Evolutionary conservation across 1,140 invertebrate species (phyloP).

Genomic region (Drosophila sp.): DNA sequence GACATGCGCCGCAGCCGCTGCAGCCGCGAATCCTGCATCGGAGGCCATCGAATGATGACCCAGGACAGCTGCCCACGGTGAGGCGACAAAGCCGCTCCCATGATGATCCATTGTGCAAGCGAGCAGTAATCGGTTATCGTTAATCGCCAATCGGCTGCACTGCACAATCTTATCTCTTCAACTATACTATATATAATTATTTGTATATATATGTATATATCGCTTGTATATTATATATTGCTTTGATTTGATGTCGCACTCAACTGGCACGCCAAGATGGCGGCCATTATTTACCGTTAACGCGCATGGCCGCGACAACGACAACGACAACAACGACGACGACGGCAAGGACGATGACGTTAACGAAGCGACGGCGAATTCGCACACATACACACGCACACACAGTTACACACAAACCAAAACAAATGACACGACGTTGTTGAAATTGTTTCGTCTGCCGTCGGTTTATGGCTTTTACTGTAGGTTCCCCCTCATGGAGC

Average conservation of each 20-base stretch:
- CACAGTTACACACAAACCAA: constrained; percentile 13
- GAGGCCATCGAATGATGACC: constrained; percentile 86
- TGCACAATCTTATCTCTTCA: constrained; percentile 2
- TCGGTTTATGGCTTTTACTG: constrained; percentile 7
- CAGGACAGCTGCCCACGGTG: constrained; percentile 89
- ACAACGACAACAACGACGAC: constrained; percentile 8
- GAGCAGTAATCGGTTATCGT: constrained; percentile 26
- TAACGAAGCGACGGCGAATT: constrained; percentile 38
- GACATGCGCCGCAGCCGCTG: constrained; percentile 85
- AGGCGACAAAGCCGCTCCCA: constrained; percentile 88
- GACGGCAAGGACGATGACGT: constrained; percentile 2
- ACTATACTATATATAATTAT: constrained; percentile 1
- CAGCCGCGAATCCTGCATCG: constrained; percentile 85
- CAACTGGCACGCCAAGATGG: constrained; percentile 68
- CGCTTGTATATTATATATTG: constrained; percentile 26
- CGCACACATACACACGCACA: constrained; percentile 9
- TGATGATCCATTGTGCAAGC: constrained; percentile 88
- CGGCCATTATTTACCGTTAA: constrained; percentile 83
- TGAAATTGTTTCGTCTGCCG: constrained; percentile 8
- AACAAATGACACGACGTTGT: constrained; percentile 20
- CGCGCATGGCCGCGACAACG: constrained; percentile 68
- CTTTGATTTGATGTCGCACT: constrained; percentile 72
- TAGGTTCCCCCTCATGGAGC: neutral
- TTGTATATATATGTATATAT: constrained; percentile 41
- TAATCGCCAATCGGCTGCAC: neutral